These are phyloP conservation scores for Mastigias papua DNA, from an alignment of 30 jellyfish, hydroid and myxozoan species.

Conservation along the genomic window DNA sequence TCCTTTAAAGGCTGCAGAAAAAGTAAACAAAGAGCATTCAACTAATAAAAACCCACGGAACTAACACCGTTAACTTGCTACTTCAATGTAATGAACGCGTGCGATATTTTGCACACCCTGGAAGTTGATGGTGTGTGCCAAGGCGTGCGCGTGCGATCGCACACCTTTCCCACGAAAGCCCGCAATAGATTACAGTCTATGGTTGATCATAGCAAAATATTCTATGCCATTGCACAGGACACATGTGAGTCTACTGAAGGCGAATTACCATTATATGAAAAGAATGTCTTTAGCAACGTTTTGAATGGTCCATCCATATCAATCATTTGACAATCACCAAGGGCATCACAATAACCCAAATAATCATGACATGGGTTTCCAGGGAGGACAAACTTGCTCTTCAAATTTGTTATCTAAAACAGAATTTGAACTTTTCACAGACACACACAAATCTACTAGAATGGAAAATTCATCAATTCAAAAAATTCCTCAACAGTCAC, in stretches of 20 bases:
- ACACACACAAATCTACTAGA: background rate
- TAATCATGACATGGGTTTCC: slow-evolving; percentile 92
- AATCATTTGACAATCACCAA: slow-evolving; percentile 89
- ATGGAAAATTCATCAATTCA: background rate
- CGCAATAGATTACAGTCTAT: background rate
- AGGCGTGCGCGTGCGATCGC: too few species aligned
- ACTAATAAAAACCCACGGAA: too few species aligned
- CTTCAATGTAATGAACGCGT: too few species aligned
- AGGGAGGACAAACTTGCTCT: slow-evolving; percentile 68
- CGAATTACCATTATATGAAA: slow-evolving; percentile 79
- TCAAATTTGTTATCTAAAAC: slow-evolving; percentile 70
- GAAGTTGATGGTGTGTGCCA: too few species aligned
- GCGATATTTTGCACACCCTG: too few species aligned
- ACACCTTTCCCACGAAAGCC: too few species aligned
- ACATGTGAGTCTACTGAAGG: background rate
- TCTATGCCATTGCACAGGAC: background rate
- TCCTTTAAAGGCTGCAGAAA: too few species aligned
- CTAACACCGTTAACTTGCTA: too few species aligned
- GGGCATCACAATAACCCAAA: slow-evolving; percentile 95
- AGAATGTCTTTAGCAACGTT: slow-evolving; percentile 79
- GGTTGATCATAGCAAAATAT: background rate
- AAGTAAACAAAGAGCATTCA: too few species aligned
- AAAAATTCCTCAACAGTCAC: background rate
- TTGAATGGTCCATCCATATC: slow-evolving; percentile 98
- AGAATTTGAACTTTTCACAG: background rate